These are phyloP conservation scores for Poicephalus gulielmi DNA, from an alignment of 2,113 vertebrate genomes.

Conservation along the genomic window DNA sequence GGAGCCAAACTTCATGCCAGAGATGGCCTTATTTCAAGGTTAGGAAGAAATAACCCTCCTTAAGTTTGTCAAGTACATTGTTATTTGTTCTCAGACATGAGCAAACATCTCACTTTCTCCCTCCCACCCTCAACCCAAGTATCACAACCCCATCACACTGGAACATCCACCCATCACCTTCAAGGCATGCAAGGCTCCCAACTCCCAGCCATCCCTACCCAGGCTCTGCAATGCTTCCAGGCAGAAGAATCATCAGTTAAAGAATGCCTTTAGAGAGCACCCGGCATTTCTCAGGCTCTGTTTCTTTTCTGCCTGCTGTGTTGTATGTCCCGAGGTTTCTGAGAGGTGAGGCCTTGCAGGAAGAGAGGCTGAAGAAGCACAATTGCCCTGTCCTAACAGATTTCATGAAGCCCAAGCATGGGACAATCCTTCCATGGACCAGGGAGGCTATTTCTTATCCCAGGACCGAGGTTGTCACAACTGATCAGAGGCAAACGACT, in stretches of 20 bases:
- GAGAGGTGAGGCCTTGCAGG: neutral
- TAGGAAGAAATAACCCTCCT: neutral
- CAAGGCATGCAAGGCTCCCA: accelerated
- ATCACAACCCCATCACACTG: accelerated
- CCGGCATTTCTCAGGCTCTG: neutral
- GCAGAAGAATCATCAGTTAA: neutral
- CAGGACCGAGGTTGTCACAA: neutral
- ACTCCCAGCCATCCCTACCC: accelerated
- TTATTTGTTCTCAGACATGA: neutral
- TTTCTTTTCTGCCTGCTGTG: neutral
- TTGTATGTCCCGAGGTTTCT: neutral
- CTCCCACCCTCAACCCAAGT: neutral
- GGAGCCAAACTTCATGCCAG: neutral
- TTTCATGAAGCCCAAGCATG: neutral
- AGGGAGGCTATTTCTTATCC: neutral
- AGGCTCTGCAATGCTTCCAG: neutral
- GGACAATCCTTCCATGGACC: neutral
- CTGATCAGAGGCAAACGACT: neutral
- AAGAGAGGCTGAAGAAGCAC: neutral
- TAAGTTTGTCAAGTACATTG: neutral
- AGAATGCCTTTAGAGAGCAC: neutral
- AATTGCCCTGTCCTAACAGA: neutral
- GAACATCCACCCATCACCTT: neutral
- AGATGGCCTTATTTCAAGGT: neutral
- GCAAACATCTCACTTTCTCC: neutral